These are phyloP conservation scores for Torymus texanus DNA, from an alignment of 2,888 invertebrate genomes.

Conservation along the genomic window DNA sequence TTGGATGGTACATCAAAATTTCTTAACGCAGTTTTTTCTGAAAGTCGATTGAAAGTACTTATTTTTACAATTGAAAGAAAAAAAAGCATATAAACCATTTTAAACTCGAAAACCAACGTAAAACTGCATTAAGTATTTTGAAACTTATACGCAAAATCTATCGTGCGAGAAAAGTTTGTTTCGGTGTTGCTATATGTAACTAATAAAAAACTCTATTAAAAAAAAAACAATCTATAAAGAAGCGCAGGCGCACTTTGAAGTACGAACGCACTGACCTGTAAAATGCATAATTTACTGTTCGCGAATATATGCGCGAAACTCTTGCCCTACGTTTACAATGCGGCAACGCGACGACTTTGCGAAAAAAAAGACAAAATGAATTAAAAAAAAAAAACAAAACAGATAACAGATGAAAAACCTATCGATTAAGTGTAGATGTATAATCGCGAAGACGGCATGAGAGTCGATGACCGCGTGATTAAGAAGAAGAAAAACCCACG, in stretches of 20 bases:
- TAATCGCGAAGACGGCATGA: too few relatives aligned
- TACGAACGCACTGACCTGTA: conserved; percentile 20
- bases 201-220: background rate
- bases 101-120: too few relatives aligned
- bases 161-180: conserved; percentile 16
- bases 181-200: conserved; percentile 23
- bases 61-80: background rate
- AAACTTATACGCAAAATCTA: conserved; percentile 18
- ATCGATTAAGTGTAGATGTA: conserved; percentile 18
- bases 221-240: conserved; percentile 2
- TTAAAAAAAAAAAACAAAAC: conserved; percentile 9
- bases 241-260: conserved; percentile 40
- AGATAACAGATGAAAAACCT: background rate
- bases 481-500: conserved; percentile 34
- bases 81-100: too few relatives aligned
- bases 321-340: conserved; percentile 12
- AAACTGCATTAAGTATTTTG: conserved; percentile 26
- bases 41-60: too few relatives aligned
- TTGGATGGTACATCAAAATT: conserved; percentile 33
- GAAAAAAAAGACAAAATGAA: conserved; percentile 14
- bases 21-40: conserved; percentile 23
- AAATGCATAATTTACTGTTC: conserved; percentile 10
- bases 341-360: background rate
- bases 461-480: too few relatives aligned
- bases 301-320: background rate